Evolutionary conservation across 2,888 invertebrate genomes (phyloP).

Genomic region (Physocephala rufipes): DNA sequence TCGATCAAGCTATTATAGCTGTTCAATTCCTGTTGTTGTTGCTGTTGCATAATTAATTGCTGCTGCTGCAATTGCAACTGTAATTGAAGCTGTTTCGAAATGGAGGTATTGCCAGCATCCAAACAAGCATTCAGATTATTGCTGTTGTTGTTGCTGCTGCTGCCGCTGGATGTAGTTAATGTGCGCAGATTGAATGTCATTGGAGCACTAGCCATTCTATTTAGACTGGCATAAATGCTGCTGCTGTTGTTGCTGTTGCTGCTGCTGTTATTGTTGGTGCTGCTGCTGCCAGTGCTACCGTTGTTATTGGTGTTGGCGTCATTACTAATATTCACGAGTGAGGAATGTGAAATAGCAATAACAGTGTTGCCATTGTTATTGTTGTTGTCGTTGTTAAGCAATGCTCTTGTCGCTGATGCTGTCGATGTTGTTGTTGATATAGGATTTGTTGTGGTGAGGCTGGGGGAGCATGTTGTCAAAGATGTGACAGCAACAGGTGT

Average conservation of each 20-base stretch:
- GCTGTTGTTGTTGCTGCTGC: constrained; percentile 38
- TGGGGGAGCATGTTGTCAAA: constrained; percentile 41
- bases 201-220: constrained; percentile 47
- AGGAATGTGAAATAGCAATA: too few species aligned
- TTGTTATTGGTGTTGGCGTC: constrained; percentile 20
- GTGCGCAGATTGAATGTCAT: constrained; percentile 50
- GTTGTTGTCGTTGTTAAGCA: constrained; percentile 22
- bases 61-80: constrained; percentile 44
- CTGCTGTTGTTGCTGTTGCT: constrained; percentile 33
- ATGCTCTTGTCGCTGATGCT: constrained; percentile 30
- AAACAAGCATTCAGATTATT: constrained; percentile 41
- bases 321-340: constrained; percentile 3
- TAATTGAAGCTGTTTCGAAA: constrained; percentile 22
- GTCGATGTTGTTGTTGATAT: constrained; percentile 45
- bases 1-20: constrained; percentile 48
- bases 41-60: constrained; percentile 48
- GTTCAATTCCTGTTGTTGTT: constrained; percentile 55
- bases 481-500: constrained; percentile 31
- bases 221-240: constrained; percentile 45
- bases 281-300: constrained; percentile 12
- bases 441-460: constrained; percentile 38
- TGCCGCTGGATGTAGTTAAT: constrained; percentile 36
- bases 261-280: constrained; percentile 21
- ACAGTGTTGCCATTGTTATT: constrained; percentile 20
- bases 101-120: constrained; percentile 34